Percentiles rank a stretch among this genome's conserved stretches.
phyloP scores from a whole-genome alignment of 2,113 vertebrate species.

The Mungos mungo region DNA sequence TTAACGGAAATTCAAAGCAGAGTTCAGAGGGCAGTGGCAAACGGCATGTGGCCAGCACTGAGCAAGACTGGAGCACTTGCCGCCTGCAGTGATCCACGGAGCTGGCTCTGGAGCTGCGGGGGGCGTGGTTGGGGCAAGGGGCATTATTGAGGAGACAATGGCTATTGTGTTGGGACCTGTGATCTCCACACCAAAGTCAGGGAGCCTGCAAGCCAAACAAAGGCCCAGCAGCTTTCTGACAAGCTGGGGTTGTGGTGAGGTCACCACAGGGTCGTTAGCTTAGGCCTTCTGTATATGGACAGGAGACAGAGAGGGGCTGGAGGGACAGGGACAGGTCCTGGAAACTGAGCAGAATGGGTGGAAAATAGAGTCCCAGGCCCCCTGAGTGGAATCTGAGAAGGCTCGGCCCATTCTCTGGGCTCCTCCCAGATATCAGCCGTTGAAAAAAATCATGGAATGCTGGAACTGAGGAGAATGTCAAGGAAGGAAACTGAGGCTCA shows the following conservation, averaged over 20 bases:
- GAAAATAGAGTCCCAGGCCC: background rate
- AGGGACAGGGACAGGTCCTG: background rate
- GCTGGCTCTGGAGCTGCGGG: slow-evolving; percentile 20
- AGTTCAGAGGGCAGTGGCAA: background rate
- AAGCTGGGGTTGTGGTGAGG: slow-evolving; percentile 82
- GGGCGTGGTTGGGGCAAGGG: slow-evolving; percentile 79
- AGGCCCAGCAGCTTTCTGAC: slow-evolving; percentile 85
- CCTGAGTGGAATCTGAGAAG: background rate
- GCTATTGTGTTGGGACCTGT: slow-evolving; percentile 90
- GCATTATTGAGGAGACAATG: slow-evolving; percentile 93
- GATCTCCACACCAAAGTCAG: slow-evolving; percentile 91
- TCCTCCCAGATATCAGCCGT: background rate
- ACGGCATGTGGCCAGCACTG: background rate
- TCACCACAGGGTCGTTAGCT: slow-evolving; percentile 85
- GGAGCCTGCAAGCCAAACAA: slow-evolving; percentile 86
- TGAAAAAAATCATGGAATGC: background rate
- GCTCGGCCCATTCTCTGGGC: background rate
- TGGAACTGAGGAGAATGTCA: background rate
- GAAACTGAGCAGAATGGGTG: background rate
- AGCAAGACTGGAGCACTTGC: background rate
- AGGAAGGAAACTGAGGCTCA: slow-evolving; percentile 9
- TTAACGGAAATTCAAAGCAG: background rate
- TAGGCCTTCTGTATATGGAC: background rate
- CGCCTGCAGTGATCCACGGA: background rate
- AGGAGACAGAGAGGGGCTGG: background rate